Conservation (phyloP, 1,140 invertebrate genomes). For the Anadara kagoshimensis region DNA sequence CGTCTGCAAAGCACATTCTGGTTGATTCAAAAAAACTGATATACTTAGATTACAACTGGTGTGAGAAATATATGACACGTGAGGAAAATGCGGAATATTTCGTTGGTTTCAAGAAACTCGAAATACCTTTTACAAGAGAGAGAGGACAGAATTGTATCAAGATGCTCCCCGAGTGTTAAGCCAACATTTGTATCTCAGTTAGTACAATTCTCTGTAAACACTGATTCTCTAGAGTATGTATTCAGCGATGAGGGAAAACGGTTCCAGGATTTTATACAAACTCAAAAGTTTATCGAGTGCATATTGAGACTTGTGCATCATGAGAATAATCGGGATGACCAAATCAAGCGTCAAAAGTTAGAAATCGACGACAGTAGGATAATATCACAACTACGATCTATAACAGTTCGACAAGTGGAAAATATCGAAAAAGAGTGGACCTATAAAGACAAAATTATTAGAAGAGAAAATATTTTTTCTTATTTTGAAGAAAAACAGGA, state of each 20-base stretch:
- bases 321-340: not conserved
- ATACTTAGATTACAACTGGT: slow-evolving; percentile 24
- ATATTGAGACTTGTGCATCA: slow-evolving; percentile 34
- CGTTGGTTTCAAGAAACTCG: slow-evolving; percentile 34
- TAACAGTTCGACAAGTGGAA: not conserved
- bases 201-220: slow-evolving; percentile 46
- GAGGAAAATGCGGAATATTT: slow-evolving; percentile 31
- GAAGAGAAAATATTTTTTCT: not conserved
- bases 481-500: not conserved
- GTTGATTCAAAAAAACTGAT: slow-evolving; percentile 35
- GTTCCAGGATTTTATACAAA: slow-evolving; percentile 18
- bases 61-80: slow-evolving; percentile 15
- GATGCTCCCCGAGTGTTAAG: slow-evolving; percentile 35
- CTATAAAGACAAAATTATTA: not conserved
- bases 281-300: slow-evolving; percentile 26
- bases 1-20: slow-evolving; percentile 28
- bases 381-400: not conserved
- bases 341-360: not conserved
- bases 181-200: slow-evolving; percentile 46
- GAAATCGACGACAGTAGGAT: not conserved
- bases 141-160: slow-evolving; percentile 22
- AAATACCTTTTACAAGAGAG: slow-evolving; percentile 31
- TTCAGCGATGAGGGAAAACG: not conserved
- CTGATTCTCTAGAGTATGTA: not conserved
- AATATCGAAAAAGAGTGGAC: not conserved